Conservation (phyloP, 1,140 invertebrate species). For the Dendroctonus ponderosae region DNA sequence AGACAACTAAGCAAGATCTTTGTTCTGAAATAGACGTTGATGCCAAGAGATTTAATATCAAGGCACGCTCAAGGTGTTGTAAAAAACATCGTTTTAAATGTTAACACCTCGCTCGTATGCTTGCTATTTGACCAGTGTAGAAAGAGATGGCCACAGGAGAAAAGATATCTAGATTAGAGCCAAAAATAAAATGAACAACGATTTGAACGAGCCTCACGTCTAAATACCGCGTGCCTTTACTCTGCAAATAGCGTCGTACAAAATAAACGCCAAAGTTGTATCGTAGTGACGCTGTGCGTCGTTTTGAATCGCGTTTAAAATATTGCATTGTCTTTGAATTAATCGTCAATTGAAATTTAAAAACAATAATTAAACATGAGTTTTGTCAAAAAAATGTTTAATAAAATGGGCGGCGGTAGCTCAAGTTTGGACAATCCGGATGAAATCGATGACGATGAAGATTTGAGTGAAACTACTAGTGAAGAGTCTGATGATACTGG, state of each 20-base stretch:
- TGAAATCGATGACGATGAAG: slow-evolving; percentile 44
- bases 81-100: no score
- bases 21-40: no score
- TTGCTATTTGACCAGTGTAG: no score
- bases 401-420: slow-evolving; percentile 35
- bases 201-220: slow-evolving; percentile 21
- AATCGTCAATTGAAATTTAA: no score
- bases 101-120: no score
- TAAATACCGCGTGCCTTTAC: slow-evolving; percentile 41
- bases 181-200: slow-evolving; percentile 32
- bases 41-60: no score
- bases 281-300: slow-evolving; percentile 26
- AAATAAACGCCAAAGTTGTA: slow-evolving; percentile 39
- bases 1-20: no score
- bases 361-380: slow-evolving; percentile 39
- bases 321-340: no score
- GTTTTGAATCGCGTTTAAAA: slow-evolving; percentile 15
- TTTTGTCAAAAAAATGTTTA: slow-evolving; percentile 46
- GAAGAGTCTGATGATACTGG: slow-evolving; percentile 45
- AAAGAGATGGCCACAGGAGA: no score
- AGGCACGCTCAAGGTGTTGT: no score
- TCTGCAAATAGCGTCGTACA: slow-evolving; percentile 42
- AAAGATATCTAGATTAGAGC: slow-evolving; percentile 25
- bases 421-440: slow-evolving; percentile 27
- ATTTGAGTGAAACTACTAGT: slow-evolving; percentile 41